These are phyloP conservation scores for Monochamus alternatus DNA, from an alignment of 2,888 invertebrate species.

Conservation along the genomic window DNA sequence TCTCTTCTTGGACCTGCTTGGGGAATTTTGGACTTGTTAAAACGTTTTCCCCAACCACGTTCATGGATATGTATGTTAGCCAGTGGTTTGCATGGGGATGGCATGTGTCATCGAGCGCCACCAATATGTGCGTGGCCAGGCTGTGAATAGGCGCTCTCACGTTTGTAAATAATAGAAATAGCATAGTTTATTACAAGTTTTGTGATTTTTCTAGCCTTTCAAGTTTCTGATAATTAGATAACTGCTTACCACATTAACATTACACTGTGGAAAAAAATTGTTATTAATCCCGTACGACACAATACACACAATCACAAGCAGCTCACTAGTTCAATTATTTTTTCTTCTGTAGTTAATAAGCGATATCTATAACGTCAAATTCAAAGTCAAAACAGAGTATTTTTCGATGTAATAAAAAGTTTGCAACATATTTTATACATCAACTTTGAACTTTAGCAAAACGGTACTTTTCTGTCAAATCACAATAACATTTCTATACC, in stretches of 20 bases:
- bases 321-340: too few species aligned
- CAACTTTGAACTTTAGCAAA: too few species aligned
- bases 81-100: conserved; percentile 66
- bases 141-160: conserved; percentile 75
- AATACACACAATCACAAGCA: too few species aligned
- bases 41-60: conserved; percentile 19
- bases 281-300: too few species aligned
- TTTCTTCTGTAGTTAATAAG: too few species aligned
- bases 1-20: conserved; percentile 40
- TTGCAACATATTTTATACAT: too few species aligned
- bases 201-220: conserved; percentile 31
- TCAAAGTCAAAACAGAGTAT: too few species aligned
- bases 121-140: conserved; percentile 77
- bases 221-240: conserved; percentile 42
- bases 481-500: not conserved
- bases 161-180: conserved; percentile 53
- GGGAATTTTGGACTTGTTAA: conserved; percentile 43
- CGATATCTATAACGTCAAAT: too few species aligned
- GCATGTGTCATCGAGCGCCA: conserved; percentile 62
- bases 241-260: not conserved
- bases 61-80: conserved; percentile 58
- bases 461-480: too few species aligned
- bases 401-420: too few species aligned
- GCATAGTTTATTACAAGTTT: conserved; percentile 38
- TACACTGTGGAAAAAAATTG: too few species aligned